Evolutionary conservation across 2,797 vertebrate species (phyloP).

Genomic region (Myotis planiceps): DNA sequence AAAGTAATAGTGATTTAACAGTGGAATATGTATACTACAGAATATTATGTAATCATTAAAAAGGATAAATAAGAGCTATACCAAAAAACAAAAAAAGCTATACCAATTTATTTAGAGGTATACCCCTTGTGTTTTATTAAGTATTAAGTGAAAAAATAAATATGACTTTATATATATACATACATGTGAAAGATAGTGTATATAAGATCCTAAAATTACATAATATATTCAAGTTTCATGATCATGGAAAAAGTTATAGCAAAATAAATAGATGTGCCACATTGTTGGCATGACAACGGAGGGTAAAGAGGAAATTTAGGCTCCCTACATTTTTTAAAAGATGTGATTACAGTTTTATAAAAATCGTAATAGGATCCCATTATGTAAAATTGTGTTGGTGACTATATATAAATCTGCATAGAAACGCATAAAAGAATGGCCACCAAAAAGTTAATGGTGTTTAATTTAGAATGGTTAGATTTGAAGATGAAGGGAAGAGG

Average conservation of each 20-base stretch:
- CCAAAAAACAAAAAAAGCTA: background rate
- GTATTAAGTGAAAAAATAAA: conserved; percentile 1
- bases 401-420: conserved; percentile 3
- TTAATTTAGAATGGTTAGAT: background rate
- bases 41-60: conserved; percentile 17
- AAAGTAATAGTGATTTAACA: conserved; percentile 29
- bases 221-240: background rate
- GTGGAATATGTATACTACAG: background rate
- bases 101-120: background rate
- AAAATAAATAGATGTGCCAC: background rate
- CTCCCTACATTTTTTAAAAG: background rate
- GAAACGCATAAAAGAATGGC: background rate
- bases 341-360: background rate
- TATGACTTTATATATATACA: background rate
- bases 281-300: background rate
- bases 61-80: background rate
- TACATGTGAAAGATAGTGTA: background rate
- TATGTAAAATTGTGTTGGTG: background rate
- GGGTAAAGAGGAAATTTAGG: background rate
- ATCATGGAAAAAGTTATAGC: conserved; percentile 7
- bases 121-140: background rate
- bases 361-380: background rate
- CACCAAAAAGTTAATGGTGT: background rate
- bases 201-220: background rate
- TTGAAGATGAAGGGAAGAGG: background rate